These are phyloP conservation scores for Zapornia atra DNA, from an alignment of 2,113 vertebrate genomes.

Conservation along the genomic window DNA sequence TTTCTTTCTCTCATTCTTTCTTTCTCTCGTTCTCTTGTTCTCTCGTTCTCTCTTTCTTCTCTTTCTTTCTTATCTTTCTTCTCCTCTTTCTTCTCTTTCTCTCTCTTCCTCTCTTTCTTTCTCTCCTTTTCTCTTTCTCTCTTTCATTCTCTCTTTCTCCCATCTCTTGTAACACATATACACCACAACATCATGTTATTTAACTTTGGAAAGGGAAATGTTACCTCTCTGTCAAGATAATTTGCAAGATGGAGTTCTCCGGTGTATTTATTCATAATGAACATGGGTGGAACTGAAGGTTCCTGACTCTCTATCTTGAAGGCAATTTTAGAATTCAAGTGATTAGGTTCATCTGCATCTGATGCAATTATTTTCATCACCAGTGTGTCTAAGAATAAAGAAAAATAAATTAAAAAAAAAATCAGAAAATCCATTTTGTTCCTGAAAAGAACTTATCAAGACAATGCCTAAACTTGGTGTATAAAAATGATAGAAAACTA, in stretches of 20 bases:
- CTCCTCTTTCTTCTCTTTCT: no score
- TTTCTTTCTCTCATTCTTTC: background rate
- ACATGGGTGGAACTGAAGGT: constrained; percentile 77
- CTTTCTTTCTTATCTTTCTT: no score
- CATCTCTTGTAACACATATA: background rate
- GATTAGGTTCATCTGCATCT: constrained; percentile 83
- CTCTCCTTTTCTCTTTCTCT: no score
- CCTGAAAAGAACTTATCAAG: background rate
- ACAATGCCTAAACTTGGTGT: background rate
- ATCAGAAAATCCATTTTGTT: background rate
- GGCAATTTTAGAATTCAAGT: constrained; percentile 77
- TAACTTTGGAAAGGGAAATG: background rate
- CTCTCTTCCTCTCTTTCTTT: no score
- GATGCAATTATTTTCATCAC: constrained; percentile 85
- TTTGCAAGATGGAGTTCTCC: constrained; percentile 78
- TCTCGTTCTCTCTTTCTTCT: background rate
- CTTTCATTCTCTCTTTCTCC: background rate
- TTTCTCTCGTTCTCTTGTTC: background rate
- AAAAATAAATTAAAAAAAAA: background rate
- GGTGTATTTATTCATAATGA: constrained; percentile 80
- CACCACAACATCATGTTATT: background rate
- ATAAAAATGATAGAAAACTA: background rate
- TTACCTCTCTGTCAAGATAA: constrained; percentile 92
- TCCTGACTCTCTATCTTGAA: constrained; percentile 83
- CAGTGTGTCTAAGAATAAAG: constrained; percentile 77